These are phyloP conservation scores for Schrankia costaestrigalis DNA, from an alignment of 2,888 invertebrate genomes.

Conservation along the genomic window DNA sequence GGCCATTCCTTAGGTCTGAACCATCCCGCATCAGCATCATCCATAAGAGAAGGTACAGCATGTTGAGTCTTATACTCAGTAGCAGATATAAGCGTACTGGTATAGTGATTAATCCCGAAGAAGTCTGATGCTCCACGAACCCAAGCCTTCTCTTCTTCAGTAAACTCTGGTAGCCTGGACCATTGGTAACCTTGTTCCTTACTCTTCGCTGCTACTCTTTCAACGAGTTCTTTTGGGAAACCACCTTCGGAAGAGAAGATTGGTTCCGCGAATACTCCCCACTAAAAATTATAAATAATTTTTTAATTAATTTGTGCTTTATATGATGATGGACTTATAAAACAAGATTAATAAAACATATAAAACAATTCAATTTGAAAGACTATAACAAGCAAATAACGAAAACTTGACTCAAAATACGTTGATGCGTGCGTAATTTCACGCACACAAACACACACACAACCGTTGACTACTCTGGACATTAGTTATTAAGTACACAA, in stretches of 20 bases:
- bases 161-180: conserved; percentile 67
- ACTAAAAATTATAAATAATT: too few relatives aligned
- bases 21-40: conserved; percentile 40
- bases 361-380: too few relatives aligned
- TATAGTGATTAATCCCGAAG: conserved; percentile 84
- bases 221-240: conserved; percentile 70
- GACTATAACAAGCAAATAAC: too few relatives aligned
- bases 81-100: conserved; percentile 54
- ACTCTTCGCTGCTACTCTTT: conserved; percentile 63
- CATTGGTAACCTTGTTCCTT: conserved; percentile 52
- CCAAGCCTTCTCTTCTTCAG: conserved; percentile 48
- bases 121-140: conserved; percentile 53
- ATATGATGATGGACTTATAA: too few relatives aligned
- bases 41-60: conserved; percentile 39
- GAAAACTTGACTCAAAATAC: too few relatives aligned
- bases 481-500: too few relatives aligned
- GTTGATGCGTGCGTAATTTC: too few relatives aligned
- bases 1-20: conserved; percentile 42
- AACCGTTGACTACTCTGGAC: too few relatives aligned
- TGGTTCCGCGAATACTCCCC: conserved; percentile 44
- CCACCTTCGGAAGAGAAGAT: conserved; percentile 73
- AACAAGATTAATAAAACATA: too few relatives aligned
- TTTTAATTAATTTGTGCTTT: too few relatives aligned
- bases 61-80: conserved; percentile 26
- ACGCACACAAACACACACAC: too few relatives aligned